Percentiles rank a stretch among this genome's conserved stretches.
These are phyloP conservation scores for Charina bottae DNA, from an alignment of 2,113 vertebrate genomes.

Conservation along the genomic window DNA sequence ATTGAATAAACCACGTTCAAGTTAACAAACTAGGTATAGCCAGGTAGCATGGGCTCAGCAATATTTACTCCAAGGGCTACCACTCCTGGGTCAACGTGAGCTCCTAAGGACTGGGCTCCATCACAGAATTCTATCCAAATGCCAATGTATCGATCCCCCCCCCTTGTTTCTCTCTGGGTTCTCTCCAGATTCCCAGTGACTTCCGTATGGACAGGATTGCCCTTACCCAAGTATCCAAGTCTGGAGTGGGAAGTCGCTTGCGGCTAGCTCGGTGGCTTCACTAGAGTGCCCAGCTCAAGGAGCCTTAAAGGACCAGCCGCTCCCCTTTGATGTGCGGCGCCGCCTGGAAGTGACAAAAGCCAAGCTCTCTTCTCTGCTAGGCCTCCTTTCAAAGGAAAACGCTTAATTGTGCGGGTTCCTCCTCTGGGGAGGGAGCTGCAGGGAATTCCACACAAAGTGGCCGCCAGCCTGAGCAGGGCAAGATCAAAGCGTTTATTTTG, in stretches of 20 bases:
- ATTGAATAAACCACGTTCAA: neutral
- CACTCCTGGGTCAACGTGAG: neutral
- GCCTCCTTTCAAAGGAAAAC: constrained; percentile 42
- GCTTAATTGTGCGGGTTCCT: neutral
- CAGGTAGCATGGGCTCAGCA: neutral
- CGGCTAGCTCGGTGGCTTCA: constrained; percentile 57
- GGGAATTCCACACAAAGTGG: constrained; percentile 41
- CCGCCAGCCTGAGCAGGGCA: constrained; percentile 48
- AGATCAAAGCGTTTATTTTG: constrained; percentile 68
- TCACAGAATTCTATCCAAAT: neutral
- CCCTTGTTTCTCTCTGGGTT: too few species aligned
- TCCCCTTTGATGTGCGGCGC: constrained; percentile 57
- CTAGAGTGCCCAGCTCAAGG: constrained; percentile 44
- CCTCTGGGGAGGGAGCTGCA: constrained; percentile 4
- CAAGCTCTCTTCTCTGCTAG: neutral
- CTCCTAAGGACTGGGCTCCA: neutral
- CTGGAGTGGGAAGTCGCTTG: constrained; percentile 54
- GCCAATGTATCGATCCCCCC: too few species aligned
- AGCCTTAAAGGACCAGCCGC: constrained; percentile 41
- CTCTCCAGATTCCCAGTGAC: constrained; percentile 61
- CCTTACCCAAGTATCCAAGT: neutral
- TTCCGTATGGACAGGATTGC: constrained; percentile 20
- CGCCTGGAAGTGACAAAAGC: constrained; percentile 54
- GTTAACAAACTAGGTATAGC: neutral
- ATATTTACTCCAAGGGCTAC: neutral